These are phyloP conservation scores for Globicephala melas DNA, from an alignment of 2,113 vertebrate species.

Conservation along the genomic window DNA sequence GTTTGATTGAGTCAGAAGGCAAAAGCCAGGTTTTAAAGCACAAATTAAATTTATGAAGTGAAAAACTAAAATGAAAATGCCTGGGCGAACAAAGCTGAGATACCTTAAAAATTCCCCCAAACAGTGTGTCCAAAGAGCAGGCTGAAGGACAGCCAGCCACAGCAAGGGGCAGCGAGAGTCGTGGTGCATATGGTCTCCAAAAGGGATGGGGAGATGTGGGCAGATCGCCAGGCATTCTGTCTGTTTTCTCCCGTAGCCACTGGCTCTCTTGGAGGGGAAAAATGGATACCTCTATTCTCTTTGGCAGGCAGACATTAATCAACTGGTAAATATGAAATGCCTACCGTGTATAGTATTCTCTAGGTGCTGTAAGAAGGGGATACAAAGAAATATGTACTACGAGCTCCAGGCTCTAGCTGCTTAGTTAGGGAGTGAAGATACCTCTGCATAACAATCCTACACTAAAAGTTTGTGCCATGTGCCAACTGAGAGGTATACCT, in stretches of 20 bases:
- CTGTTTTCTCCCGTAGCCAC: not conserved
- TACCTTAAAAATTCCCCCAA: not conserved
- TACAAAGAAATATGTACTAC: not conserved
- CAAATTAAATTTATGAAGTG: conserved; percentile 41
- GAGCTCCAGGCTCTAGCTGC: not conserved
- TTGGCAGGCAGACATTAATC: not conserved
- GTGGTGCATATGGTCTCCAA: not conserved
- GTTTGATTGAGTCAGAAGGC: conserved; percentile 47
- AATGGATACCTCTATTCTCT: not conserved
- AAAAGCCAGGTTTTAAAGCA: conserved; percentile 39
- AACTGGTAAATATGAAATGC: not conserved
- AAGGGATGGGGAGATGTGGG: not conserved
- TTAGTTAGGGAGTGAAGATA: not conserved
- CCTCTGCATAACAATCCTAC: not conserved
- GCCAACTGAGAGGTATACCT: not conserved
- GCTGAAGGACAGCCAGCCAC: not conserved
- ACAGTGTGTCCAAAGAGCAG: not conserved
- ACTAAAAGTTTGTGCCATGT: not conserved
- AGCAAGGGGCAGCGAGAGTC: not conserved
- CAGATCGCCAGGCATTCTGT: not conserved
- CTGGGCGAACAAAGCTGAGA: not conserved
- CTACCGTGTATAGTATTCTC: not conserved
- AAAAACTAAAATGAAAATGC: conserved; percentile 37
- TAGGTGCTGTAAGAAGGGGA: not conserved
- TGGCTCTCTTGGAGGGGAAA: not conserved